These are phyloP conservation scores for Nicator chloris DNA, from an alignment of 2,113 vertebrate species.

Conservation along the genomic window DNA sequence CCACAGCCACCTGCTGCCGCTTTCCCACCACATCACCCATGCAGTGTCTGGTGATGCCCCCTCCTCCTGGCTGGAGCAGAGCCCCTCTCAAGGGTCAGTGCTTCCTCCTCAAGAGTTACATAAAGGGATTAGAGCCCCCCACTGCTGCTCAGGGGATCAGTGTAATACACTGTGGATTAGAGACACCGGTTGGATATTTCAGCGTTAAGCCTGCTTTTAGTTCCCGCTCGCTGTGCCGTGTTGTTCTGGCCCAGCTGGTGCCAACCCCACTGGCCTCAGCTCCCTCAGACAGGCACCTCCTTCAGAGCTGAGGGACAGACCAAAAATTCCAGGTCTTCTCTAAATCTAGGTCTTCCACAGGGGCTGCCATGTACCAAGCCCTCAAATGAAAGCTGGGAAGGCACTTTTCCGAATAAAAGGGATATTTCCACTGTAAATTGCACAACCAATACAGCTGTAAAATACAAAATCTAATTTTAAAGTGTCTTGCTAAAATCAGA, in stretches of 20 bases:
- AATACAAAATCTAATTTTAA: not conserved
- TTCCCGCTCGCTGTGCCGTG: not conserved
- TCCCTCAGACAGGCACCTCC: not conserved
- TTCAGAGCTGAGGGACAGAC: not conserved
- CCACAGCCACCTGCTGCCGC: no score
- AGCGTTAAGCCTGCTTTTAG: not conserved
- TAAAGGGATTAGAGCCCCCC: not conserved
- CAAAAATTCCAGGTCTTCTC: not conserved
- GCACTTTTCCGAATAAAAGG: not conserved
- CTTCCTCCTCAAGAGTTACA: not conserved
- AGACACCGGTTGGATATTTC: not conserved
- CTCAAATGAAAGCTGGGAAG: not conserved
- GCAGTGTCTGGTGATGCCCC: fast-evolving
- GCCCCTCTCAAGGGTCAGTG: fast-evolving
- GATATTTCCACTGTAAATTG: not conserved
- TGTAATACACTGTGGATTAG: not conserved
- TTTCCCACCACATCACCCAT: not conserved
- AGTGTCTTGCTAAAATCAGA: not conserved
- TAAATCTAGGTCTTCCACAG: not conserved
- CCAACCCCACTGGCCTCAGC: not conserved
- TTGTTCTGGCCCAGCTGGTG: not conserved
- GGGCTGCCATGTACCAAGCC: not conserved
- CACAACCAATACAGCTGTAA: not conserved
- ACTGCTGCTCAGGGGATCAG: not conserved
- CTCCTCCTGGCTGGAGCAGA: not conserved